phyloP scores from a whole-genome alignment of 2,113 vertebrate genomes.

The Micronycteris hirsuta region DNA sequence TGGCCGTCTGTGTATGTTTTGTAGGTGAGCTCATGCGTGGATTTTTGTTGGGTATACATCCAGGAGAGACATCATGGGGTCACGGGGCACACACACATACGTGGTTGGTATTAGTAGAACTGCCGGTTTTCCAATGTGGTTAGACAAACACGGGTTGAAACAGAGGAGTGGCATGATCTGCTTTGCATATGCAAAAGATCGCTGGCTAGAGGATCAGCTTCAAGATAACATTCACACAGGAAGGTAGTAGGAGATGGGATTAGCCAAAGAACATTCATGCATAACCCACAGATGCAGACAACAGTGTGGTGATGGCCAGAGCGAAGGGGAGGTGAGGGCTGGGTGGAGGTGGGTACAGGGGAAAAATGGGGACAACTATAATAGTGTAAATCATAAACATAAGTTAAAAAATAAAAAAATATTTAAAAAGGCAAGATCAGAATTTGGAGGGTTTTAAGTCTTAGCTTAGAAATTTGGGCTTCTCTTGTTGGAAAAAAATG shows the following conservation, averaged over 20 bases:
- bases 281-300: too few relatives aligned
- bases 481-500: not conserved
- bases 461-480: not conserved
- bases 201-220: not conserved
- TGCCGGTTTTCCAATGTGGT: not conserved
- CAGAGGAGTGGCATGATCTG: not conserved
- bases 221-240: not conserved
- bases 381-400: too few relatives aligned
- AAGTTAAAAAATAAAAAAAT: too few relatives aligned
- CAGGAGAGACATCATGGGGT: not conserved
- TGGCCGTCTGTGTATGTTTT: not conserved
- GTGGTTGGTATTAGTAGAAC: not conserved
- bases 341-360: too few relatives aligned
- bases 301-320: too few relatives aligned
- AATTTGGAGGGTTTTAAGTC: not conserved
- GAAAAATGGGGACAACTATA: too few relatives aligned
- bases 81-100: not conserved
- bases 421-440: not conserved
- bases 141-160: not conserved
- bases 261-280: too few relatives aligned
- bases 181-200: not conserved
- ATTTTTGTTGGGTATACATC: not conserved
- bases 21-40: not conserved
- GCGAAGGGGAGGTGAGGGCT: too few relatives aligned
- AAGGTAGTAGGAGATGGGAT: not conserved